Percentiles rank a stretch among this genome's conserved stretches.
Conservation (phyloP, 2,797 vertebrate genomes). For the Centroberyx gerrardi region DNA sequence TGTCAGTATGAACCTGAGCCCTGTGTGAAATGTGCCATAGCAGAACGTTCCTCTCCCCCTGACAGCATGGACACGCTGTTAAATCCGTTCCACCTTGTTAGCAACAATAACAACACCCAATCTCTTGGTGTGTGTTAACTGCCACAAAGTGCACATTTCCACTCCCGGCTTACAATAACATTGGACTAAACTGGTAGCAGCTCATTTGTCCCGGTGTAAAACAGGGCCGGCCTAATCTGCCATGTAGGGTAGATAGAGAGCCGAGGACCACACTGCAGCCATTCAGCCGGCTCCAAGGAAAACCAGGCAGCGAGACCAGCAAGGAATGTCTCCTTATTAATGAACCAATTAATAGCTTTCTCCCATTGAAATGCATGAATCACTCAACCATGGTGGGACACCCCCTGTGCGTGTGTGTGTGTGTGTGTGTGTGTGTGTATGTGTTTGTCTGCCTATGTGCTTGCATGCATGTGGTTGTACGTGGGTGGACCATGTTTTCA, state of each 20-base stretch:
- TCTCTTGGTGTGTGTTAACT: conserved; percentile 38
- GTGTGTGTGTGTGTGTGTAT: not conserved
- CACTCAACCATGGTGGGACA: conserved; percentile 16
- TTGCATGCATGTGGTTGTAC: conserved; percentile 12
- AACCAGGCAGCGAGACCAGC: conserved; percentile 29
- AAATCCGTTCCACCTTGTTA: conserved; percentile 66
- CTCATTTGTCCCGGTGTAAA: conserved; percentile 49
- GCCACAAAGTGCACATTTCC: conserved; percentile 47
- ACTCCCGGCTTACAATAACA: conserved; percentile 52
- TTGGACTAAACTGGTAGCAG: conserved; percentile 51
- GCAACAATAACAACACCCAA: conserved; percentile 49
- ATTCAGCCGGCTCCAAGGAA: conserved; percentile 38
- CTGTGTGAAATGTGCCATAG: conserved; percentile 56
- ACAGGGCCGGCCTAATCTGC: conserved; percentile 27
- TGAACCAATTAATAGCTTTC: conserved; percentile 46
- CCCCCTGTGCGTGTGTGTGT: not conserved
- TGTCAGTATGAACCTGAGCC: conserved; percentile 30
- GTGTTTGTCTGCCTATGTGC: not conserved
- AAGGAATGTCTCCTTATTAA: conserved; percentile 43
- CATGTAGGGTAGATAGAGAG: conserved; percentile 23
- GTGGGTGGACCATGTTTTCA: conserved; percentile 33
- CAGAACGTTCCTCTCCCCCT: conserved; percentile 18
- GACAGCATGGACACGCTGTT: conserved; percentile 53
- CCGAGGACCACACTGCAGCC: conserved; percentile 17
- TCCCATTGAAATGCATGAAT: conserved; percentile 19